phyloP scores from a whole-genome alignment of 2,888 invertebrate genomes.

The Abrostola tripartita region DNA sequence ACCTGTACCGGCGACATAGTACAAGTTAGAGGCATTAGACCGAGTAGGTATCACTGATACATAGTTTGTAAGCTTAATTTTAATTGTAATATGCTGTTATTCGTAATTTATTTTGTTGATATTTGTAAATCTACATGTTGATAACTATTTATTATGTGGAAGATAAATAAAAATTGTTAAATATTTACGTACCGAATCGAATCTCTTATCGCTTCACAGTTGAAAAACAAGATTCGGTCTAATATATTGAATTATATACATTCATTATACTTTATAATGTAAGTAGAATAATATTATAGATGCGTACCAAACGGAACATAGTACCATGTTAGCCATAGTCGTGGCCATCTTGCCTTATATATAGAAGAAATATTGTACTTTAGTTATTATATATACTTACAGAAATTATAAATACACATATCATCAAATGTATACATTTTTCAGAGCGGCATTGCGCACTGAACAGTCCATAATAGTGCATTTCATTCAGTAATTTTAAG shows the following conservation, averaged over 20 bases:
- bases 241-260: conserved; percentile 83
- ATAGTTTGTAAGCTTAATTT: conserved; percentile 78
- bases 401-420: conserved; percentile 72
- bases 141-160: conserved; percentile 88
- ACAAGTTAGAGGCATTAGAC: conserved; percentile 82
- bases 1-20: conserved; percentile 79
- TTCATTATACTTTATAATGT: conserved; percentile 69
- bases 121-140: conserved; percentile 88
- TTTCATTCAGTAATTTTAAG: conserved; percentile 85
- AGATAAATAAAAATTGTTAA: conserved; percentile 83
- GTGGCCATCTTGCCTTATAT: conserved; percentile 86
- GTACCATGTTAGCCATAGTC: conserved; percentile 80
- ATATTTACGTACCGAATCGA: conserved; percentile 82
- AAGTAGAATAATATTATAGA: conserved; percentile 78
- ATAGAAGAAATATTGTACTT: conserved; percentile 58
- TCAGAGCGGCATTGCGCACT: conserved; percentile 64
- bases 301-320: conserved; percentile 76
- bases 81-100: conserved; percentile 87
- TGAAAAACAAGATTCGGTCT: conserved; percentile 74
- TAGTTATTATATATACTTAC: conserved; percentile 62
- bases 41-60: conserved; percentile 76
- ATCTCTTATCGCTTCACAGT: conserved; percentile 67
- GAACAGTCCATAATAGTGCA: conserved; percentile 84
- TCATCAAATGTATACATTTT: conserved; percentile 67
- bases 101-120: conserved; percentile 89